Evolutionary conservation across 2,113 vertebrate species (phyloP).

Genomic region (Ammodytes dubius): DNA sequence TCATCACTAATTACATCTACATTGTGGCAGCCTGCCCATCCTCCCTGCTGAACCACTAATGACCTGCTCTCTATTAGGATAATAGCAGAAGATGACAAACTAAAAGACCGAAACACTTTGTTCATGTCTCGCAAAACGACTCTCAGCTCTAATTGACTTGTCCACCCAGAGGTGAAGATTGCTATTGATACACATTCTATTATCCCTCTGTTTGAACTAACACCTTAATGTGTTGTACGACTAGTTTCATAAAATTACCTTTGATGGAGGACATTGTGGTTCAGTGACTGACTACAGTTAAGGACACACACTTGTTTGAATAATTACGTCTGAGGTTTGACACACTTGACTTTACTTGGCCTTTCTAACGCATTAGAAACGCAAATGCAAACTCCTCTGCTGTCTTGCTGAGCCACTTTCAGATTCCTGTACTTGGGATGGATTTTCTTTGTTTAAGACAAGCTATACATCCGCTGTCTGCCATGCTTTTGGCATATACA

Average conservation of each 20-base stretch:
- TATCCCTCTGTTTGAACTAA: not conserved
- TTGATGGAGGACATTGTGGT: not conserved
- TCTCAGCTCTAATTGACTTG: constrained; percentile 13
- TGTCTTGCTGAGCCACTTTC: not conserved
- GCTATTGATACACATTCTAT: not conserved
- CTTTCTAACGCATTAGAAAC: not conserved
- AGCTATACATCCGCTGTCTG: not conserved
- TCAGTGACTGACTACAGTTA: not conserved
- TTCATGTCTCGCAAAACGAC: constrained; percentile 39
- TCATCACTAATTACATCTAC: constrained; percentile 72
- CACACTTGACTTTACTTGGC: not conserved
- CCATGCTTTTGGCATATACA: constrained; percentile 8
- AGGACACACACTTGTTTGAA: not conserved
- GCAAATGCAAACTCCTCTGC: not conserved
- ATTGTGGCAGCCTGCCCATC: constrained; percentile 15
- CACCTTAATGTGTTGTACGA: not conserved
- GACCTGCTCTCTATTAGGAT: constrained; percentile 62
- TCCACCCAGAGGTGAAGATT: not conserved
- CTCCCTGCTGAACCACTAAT: constrained; percentile 58
- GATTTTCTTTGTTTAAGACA: not conserved
- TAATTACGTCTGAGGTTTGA: not conserved
- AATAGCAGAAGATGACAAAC: constrained; percentile 47
- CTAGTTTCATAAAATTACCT: not conserved
- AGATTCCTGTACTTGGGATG: not conserved
- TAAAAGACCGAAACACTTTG: constrained; percentile 46